Percentiles rank a stretch among this genome's conserved stretches.
Evolutionary conservation across 2,797 vertebrate genomes (phyloP).

Genomic region (Spondyliosoma cantharus): DNA sequence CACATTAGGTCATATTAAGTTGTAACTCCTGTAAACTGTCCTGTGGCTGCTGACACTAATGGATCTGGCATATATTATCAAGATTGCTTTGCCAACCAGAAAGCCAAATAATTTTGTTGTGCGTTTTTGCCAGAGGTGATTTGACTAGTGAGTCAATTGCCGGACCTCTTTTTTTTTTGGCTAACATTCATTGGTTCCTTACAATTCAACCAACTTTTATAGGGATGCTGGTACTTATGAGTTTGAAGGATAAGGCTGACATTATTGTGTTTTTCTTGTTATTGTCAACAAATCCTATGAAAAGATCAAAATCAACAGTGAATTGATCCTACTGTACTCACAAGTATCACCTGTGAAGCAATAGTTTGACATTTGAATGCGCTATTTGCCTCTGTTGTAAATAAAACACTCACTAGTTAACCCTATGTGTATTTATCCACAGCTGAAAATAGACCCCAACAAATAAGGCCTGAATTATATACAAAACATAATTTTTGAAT

Average conservation of each 20-base stretch:
- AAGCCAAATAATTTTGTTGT: slow-evolving; percentile 1
- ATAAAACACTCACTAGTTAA: background rate
- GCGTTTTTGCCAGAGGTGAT: background rate
- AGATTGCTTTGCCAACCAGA: background rate
- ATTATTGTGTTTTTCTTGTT: background rate
- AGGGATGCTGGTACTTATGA: too few relatives aligned
- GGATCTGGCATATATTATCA: slow-evolving; percentile 5
- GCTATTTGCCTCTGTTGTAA: background rate
- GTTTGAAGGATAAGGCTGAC: background rate
- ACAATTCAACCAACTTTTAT: background rate
- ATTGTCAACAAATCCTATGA: background rate
- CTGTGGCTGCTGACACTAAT: slow-evolving; percentile 13
- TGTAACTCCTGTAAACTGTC: background rate
- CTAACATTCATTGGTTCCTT: background rate
- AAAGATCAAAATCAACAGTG: background rate
- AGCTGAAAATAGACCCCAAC: slow-evolving; percentile 1
- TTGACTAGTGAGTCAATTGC: background rate
- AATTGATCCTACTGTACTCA: background rate
- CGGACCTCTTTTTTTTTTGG: background rate
- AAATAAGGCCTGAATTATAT: background rate
- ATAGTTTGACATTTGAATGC: too few relatives aligned
- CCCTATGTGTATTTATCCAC: background rate
- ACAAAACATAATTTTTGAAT: too few relatives aligned
- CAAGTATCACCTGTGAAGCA: too few relatives aligned
- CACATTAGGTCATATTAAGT: slow-evolving; percentile 5